These are phyloP conservation scores for Alviniconcha strummeri DNA, from an alignment of 2,888 invertebrate species.

Conservation along the genomic window DNA sequence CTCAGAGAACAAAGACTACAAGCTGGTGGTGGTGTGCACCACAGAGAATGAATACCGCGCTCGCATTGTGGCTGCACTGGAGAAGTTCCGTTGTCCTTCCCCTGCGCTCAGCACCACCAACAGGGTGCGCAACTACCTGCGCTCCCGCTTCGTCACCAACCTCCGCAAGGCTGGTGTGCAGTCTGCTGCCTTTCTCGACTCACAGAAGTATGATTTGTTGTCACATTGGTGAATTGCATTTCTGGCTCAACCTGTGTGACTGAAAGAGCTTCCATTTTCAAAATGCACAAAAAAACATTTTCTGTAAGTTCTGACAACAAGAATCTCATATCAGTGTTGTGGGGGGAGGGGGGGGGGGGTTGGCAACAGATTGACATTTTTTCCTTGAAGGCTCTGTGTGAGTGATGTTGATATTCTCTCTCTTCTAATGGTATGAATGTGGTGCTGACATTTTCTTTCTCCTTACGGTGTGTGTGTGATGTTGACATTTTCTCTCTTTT, in stretches of 20 bases:
- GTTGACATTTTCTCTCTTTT: too few species aligned
- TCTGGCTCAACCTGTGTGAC: too few species aligned
- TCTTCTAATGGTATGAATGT: too few species aligned
- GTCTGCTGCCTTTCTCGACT: slow-evolving; percentile 46
- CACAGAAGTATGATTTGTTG: slow-evolving; percentile 36
- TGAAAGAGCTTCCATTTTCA: background rate
- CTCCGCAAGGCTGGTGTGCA: background rate
- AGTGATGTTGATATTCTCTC: too few species aligned
- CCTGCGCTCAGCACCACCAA: slow-evolving; percentile 36
- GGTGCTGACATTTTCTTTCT: too few species aligned
- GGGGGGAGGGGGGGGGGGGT: too few species aligned
- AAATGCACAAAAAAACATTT: background rate
- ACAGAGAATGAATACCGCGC: slow-evolving; percentile 61
- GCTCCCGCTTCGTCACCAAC: slow-evolving; percentile 40
- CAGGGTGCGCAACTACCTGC: slow-evolving; percentile 44
- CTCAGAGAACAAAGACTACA: slow-evolving; percentile 39
- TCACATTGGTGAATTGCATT: background rate
- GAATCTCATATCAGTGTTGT: too few species aligned
- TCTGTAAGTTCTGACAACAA: background rate
- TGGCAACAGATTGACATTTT: too few species aligned
- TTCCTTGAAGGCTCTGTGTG: too few species aligned
- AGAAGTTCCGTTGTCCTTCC: slow-evolving; percentile 47
- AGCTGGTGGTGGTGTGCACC: slow-evolving; percentile 61
- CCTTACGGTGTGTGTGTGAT: too few species aligned
- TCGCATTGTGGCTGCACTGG: slow-evolving; percentile 61